A percentile compares a stretch with the other conserved stretches of the same genome.
These are phyloP conservation scores for Isurus oxyrinchus DNA, from an alignment of 2,113 vertebrate genomes.

Conservation along the genomic window DNA sequence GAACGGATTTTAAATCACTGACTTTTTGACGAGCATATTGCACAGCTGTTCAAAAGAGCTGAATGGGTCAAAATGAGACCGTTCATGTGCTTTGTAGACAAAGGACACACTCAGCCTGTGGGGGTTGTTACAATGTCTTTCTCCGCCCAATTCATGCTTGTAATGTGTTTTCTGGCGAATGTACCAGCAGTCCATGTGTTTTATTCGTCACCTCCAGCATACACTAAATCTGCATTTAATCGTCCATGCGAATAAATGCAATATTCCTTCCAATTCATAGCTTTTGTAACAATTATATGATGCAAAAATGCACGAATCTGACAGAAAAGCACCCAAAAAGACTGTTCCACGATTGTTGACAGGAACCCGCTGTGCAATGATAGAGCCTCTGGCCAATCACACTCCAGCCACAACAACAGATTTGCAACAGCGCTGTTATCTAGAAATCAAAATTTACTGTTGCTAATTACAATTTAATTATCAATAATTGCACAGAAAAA, in stretches of 20 bases:
- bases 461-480: background rate
- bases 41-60: background rate
- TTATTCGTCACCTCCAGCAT: background rate
- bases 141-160: background rate
- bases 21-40: background rate
- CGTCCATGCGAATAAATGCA: background rate
- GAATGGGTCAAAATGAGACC: background rate
- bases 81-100: too few relatives aligned
- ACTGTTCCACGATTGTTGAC: background rate
- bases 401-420: background rate
- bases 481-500: background rate
- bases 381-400: too few relatives aligned
- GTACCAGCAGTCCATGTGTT: background rate
- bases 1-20: background rate
- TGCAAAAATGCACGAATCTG: background rate
- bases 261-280: background rate
- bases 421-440: background rate
- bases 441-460: background rate
- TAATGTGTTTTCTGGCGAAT: background rate
- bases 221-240: background rate
- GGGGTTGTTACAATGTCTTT: background rate
- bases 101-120: background rate
- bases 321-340: background rate
- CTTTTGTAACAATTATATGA: background rate
- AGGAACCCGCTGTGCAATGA: too few relatives aligned